A percentile compares a stretch with the other conserved stretches of the same genome.
These are phyloP conservation scores for Dipodomys stephensi DNA, from an alignment of 2,113 vertebrate species.

Conservation along the genomic window DNA sequence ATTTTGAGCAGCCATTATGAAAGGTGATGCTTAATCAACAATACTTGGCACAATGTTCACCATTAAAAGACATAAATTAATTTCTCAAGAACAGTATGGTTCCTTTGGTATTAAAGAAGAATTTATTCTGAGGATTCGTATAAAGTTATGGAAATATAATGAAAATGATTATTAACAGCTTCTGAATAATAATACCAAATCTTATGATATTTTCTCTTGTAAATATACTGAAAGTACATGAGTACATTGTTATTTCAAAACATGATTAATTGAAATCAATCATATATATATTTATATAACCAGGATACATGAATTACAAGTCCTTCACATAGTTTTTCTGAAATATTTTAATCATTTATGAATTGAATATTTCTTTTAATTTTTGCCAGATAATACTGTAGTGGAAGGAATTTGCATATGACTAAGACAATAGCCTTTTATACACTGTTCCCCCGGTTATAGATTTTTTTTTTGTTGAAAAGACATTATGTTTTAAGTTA, in stretches of 20 bases:
- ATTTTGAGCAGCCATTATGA: not conserved
- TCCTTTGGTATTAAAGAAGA: not conserved
- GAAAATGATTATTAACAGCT: not conserved
- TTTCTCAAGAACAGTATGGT: not conserved
- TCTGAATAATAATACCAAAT: not conserved
- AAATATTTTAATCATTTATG: not conserved
- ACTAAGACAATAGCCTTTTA: not conserved
- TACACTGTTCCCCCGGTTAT: not conserved
- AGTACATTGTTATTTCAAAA: not conserved
- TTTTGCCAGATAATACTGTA: not conserved
- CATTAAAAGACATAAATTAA: not conserved
- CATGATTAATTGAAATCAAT: not conserved
- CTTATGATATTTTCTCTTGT: not conserved
- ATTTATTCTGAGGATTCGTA: not conserved
- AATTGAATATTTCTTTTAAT: not conserved
- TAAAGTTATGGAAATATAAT: not conserved
- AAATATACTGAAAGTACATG: not conserved
- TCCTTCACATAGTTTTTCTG: not conserved
- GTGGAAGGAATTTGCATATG: not conserved
- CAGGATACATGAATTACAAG: not conserved
- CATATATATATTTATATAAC: too few species aligned
- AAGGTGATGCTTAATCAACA: not conserved
- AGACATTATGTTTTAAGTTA: not conserved
- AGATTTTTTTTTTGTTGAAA: not conserved
- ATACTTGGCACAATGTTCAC: not conserved